Evolutionary conservation across 2,113 vertebrate species (phyloP), one percentile per base, ranked within the genome.

Genomic region (Mesitornis unicolor): DNA sequence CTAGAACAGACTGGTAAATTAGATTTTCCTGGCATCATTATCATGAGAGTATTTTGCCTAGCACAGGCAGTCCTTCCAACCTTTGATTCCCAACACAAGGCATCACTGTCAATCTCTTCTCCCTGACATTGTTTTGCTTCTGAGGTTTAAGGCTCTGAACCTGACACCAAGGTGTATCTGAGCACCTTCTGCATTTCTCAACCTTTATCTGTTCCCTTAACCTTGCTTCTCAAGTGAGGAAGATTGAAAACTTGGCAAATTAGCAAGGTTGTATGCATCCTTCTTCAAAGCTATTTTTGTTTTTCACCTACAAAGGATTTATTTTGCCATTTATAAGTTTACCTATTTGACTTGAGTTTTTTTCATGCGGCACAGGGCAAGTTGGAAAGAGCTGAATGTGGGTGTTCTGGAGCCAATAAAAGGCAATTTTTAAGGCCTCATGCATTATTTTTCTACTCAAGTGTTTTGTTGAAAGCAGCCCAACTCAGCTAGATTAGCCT

Each of bases 241-340:
- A 90, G 93, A 95, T 71, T 81, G 86, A 96, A 89, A 93, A 75
- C 81, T 89, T 95, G 84, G 78, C 81, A 95, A 89, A 93, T 96
- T 93, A 93, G 48, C 78, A 93, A 94, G 91, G 81, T 50, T 82
- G 21, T 69, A 51, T 60, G 40, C 56, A 93, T 83, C 50, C 43
- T 71, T 91, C 53, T 93, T 93, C 21, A 8, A 76, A 89, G 78
- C 45, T 91, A 35, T 93, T 90, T 94, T 91, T 93, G 53, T 3
- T 61, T 87, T 94, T 87, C n/a, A 76, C 78, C 81, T 89, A 61
- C 73, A 65, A 64, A 91, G 36, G 84, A 76, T 71, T 95, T 91
- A 89, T 89, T 87, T 88, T 90, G 83, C 47, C 56, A 60, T 84
- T 81, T 93, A 16, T 45, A 82, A 48, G 33, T 85, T 79, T 91